phyloP scores from a whole-genome alignment of 2,113 vertebrate genomes.

The Lasiurus borealis region DNA sequence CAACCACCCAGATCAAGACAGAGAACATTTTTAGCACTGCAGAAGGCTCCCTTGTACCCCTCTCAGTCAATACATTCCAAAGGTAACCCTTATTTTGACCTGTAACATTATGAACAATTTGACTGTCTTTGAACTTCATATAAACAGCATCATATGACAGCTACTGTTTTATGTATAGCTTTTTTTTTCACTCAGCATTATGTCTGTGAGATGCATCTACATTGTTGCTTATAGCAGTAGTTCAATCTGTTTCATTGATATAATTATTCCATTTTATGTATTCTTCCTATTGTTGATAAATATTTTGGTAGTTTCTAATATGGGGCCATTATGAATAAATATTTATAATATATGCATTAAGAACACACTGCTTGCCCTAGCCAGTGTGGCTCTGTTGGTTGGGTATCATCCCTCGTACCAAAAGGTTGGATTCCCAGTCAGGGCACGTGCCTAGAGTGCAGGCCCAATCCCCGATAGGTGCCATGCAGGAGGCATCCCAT shows the following conservation, averaged over 20 bases:
- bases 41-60: neutral
- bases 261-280: neutral
- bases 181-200: neutral
- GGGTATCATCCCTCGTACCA: neutral
- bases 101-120: neutral
- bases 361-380: neutral
- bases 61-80: neutral
- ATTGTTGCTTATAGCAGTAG: neutral
- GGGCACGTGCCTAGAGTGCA: neutral
- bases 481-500: neutral
- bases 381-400: neutral
- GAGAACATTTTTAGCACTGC: no score
- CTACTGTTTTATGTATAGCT: neutral
- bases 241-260: neutral
- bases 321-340: neutral
- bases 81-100: neutral
- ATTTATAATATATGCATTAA: neutral
- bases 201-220: neutral
- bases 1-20: neutral
- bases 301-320: neutral
- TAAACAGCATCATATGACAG: neutral
- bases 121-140: neutral
- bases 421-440: neutral
- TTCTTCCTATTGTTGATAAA: neutral
- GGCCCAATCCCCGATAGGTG: neutral